phyloP scores from a whole-genome alignment of 2,888 invertebrate genomes.

The Caenorhabditis drosophilae region DNA sequence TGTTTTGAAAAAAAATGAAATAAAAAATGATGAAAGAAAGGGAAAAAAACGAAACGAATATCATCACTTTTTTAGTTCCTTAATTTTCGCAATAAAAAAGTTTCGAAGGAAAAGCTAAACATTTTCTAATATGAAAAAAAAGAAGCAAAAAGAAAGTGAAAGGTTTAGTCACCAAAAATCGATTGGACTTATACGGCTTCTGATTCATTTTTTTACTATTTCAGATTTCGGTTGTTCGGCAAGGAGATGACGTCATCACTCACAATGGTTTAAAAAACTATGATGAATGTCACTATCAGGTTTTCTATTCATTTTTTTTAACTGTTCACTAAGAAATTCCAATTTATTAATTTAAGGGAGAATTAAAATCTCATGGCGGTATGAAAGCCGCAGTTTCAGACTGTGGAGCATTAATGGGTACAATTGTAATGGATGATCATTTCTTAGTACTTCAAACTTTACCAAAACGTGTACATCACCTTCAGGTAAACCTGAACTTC shows the following conservation, averaged over 20 bases:
- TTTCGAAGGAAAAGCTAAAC: too few species aligned
- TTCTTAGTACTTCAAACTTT: conserved; percentile 67
- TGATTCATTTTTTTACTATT: conserved; percentile 28
- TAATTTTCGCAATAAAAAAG: too few species aligned
- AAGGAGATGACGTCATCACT: conserved; percentile 42
- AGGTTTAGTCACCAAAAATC: too few species aligned
- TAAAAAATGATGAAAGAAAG: conserved; percentile 5
- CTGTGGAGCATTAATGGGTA: conserved; percentile 63
- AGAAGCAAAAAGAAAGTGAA: too few species aligned
- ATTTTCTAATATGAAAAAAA: too few species aligned
- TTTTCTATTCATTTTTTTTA: conserved; percentile 5
- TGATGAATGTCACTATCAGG: conserved; percentile 60
- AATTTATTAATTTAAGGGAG: conserved; percentile 21
- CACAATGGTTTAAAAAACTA: conserved; percentile 44
- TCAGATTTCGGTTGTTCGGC: conserved; percentile 54
- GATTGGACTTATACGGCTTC: too few species aligned
- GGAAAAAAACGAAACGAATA: conserved; percentile 8
- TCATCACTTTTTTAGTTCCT: conserved; percentile 11
- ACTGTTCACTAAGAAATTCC: neutral
- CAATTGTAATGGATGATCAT: conserved; percentile 64
- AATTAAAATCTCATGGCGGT: conserved; percentile 46
- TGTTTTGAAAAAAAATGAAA: conserved; percentile 14
- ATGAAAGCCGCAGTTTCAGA: conserved; percentile 65
- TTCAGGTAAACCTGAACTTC: conserved; percentile 37
- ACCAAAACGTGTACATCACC: conserved; percentile 53